These are phyloP conservation scores for Neoascia interrupta DNA, from an alignment of 2,888 invertebrate genomes.

Conservation along the genomic window DNA sequence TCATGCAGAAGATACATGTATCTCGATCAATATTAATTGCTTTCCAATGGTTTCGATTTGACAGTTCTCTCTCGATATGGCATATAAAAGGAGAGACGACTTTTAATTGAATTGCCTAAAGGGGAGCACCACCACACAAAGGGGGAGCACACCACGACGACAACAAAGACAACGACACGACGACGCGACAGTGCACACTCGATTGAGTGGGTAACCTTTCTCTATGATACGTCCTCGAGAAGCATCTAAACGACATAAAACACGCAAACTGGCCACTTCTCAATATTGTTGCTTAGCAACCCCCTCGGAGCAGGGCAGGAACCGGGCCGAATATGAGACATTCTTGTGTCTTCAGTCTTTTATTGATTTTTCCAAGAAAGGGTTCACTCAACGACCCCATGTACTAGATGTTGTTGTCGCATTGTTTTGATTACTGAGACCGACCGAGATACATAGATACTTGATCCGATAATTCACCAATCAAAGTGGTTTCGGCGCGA, in stretches of 20 bases:
- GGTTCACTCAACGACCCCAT: slow-evolving; percentile 30
- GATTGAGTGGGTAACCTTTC: slow-evolving; percentile 19
- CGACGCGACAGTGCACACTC: not conserved
- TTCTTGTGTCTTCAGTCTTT: not conserved
- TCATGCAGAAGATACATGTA: too few relatives aligned
- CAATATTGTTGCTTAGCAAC: not conserved
- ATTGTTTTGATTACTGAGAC: slow-evolving; percentile 18
- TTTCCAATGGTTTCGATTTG: slow-evolving; percentile 59
- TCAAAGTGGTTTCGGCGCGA: slow-evolving; percentile 20
- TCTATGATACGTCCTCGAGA: slow-evolving; percentile 29
- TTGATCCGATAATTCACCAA: slow-evolving; percentile 44
- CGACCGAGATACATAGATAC: slow-evolving; percentile 22
- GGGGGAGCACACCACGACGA: not conserved
- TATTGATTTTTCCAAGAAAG: slow-evolving; percentile 31
- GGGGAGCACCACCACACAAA: not conserved
- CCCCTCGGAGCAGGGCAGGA: too few relatives aligned
- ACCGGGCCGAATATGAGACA: too few relatives aligned
- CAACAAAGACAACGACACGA: too few relatives aligned
- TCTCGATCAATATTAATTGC: slow-evolving; percentile 67
- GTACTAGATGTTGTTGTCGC: slow-evolving; percentile 36
- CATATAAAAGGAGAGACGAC: not conserved
- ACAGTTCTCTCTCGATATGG: slow-evolving; percentile 36
- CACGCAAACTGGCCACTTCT: too few relatives aligned
- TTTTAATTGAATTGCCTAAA: slow-evolving; percentile 56
- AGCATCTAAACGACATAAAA: slow-evolving; percentile 32